Evolutionary conservation across 2,888 invertebrate species (phyloP).

Genomic region (Bhutanitis thaidina): DNA sequence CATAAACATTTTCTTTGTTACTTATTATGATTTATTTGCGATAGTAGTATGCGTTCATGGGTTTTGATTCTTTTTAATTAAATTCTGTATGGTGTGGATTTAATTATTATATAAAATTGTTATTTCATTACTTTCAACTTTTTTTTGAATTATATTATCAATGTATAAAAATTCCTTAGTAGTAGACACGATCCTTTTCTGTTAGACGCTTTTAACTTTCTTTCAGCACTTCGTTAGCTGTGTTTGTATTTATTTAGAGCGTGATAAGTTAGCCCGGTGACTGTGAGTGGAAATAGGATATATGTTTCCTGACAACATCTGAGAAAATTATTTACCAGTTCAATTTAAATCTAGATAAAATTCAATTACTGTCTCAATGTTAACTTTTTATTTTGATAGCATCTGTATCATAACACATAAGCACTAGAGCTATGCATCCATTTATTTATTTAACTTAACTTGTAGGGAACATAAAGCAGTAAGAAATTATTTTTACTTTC

Average conservation of each 20-base stretch:
- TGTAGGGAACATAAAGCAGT: too few relatives aligned
- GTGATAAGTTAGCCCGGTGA: constrained; percentile 67
- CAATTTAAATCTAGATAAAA: neutral
- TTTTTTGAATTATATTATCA: neutral
- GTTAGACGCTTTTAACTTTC: constrained; percentile 68
- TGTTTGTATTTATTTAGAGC: constrained; percentile 73
- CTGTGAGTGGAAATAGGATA: constrained; percentile 61
- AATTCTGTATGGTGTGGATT: too few relatives aligned
- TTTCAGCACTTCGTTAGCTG: constrained; percentile 73
- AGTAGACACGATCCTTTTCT: neutral
- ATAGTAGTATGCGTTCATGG: too few relatives aligned
- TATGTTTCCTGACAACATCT: constrained; percentile 32
- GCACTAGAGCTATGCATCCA: too few relatives aligned
- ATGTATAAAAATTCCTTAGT: neutral
- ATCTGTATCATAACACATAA: too few relatives aligned
- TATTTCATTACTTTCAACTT: too few relatives aligned
- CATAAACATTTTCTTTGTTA: too few relatives aligned
- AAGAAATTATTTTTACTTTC: too few relatives aligned
- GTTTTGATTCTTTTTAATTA: too few relatives aligned
- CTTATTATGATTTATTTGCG: too few relatives aligned
- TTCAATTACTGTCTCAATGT: neutral
- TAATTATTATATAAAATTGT: too few relatives aligned
- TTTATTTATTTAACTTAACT: too few relatives aligned
- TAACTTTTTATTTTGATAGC: neutral
- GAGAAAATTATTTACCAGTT: neutral